These are phyloP conservation scores for Synergus gifuensis DNA, from an alignment of 2,888 invertebrate genomes.

Conservation along the genomic window DNA sequence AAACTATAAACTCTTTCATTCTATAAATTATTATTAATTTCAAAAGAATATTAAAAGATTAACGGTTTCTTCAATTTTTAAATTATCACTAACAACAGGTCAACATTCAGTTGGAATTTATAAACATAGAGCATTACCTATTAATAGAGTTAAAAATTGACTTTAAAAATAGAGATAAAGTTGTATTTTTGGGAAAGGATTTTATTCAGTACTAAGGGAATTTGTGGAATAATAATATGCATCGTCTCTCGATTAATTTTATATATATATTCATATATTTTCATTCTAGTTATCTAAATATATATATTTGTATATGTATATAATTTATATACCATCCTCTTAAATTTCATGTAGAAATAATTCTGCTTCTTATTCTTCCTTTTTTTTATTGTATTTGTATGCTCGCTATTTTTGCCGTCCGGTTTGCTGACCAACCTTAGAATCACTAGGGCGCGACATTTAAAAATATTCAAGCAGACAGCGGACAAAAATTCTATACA, in stretches of 20 bases:
- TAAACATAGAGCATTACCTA: too few relatives aligned
- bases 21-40: too few relatives aligned
- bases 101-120: too few relatives aligned
- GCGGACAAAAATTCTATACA: constrained; percentile 58
- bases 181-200: background rate
- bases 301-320: constrained; percentile 63
- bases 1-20: too few relatives aligned
- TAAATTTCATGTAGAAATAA: constrained; percentile 74
- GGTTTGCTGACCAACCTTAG: constrained; percentile 58
- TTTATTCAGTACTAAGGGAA: background rate
- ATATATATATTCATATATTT: constrained; percentile 66
- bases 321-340: constrained; percentile 65
- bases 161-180: background rate
- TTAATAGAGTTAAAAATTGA: background rate
- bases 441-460: constrained; percentile 57
- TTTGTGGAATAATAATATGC: background rate
- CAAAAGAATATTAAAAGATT: too few relatives aligned
- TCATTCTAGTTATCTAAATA: constrained; percentile 73
- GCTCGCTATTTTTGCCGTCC: constrained; percentile 59
- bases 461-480: constrained; percentile 62
- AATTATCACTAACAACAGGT: too few relatives aligned
- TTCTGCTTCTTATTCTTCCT: constrained; percentile 58
- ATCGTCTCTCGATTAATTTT: constrained; percentile 23
- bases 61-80: too few relatives aligned
- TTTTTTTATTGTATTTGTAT: constrained; percentile 68